phyloP scores from a whole-genome alignment of 2,797 vertebrate genomes.

The Brotula barbata region DNA sequence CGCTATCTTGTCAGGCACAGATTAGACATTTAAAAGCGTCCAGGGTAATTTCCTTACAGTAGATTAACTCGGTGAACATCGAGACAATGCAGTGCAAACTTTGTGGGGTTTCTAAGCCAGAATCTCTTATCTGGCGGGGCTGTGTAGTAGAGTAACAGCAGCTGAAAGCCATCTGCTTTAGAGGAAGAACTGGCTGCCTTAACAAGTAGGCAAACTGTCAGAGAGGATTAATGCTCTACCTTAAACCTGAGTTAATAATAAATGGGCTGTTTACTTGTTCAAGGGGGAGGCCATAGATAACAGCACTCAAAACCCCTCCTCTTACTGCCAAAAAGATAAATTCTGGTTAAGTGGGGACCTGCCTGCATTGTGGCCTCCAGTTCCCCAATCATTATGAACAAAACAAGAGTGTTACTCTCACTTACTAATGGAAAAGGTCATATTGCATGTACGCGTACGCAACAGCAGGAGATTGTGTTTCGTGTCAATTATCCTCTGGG shows the following conservation, averaged over 20 bases:
- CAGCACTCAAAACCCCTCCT: conserved; percentile 81
- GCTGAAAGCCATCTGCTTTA: conserved; percentile 81
- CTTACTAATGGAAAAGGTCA: conserved; percentile 80
- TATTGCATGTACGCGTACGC: conserved; percentile 43
- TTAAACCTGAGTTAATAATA: conserved; percentile 90
- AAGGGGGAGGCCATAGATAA: conserved; percentile 87
- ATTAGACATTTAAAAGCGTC: conserved; percentile 35
- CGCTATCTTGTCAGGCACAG: conserved; percentile 25
- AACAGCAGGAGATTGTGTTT: conserved; percentile 34
- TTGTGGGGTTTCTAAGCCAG: conserved; percentile 40
- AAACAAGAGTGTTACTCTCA: conserved; percentile 80
- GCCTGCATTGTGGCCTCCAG: conserved; percentile 79
- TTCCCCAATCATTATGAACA: conserved; percentile 81
- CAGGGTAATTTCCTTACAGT: conserved; percentile 43
- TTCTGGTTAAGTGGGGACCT: conserved; percentile 86
- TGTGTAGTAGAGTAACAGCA: conserved; percentile 63
- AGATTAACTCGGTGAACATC: conserved; percentile 44
- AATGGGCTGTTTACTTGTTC: conserved; percentile 88
- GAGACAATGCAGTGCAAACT: conserved; percentile 57
- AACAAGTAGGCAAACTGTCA: conserved; percentile 88
- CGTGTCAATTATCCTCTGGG: conserved; percentile 17
- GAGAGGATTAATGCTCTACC: conserved; percentile 86
- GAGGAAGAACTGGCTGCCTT: conserved; percentile 80
- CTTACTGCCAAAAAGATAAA: conserved; percentile 86
- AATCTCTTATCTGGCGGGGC: conserved; percentile 55